Percentiles rank a stretch among this genome's conserved stretches.
Evolutionary conservation across 1,140 invertebrate genomes (phyloP).

Genomic region (Samia ricini): DNA sequence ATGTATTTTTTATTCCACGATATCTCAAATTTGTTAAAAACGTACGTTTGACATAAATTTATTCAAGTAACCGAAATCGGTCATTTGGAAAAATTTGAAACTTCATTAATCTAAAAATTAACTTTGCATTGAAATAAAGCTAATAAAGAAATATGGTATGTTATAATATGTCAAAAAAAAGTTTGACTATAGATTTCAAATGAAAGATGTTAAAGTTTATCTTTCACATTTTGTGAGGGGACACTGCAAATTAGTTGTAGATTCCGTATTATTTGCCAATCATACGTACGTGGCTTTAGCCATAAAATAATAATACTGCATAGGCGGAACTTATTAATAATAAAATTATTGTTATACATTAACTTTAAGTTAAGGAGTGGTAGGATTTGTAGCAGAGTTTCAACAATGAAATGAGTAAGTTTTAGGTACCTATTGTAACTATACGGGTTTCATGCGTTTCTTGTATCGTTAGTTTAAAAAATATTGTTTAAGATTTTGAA

Average conservation of each 20-base stretch:
- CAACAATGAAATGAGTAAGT: background rate
- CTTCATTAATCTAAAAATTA: too few species aligned
- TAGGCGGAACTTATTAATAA: background rate
- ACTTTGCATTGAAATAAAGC: too few species aligned
- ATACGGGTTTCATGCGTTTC: conserved; percentile 62
- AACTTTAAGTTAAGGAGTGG: background rate
- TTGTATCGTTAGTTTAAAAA: conserved; percentile 50
- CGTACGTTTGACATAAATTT: too few species aligned
- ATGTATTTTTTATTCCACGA: too few species aligned
- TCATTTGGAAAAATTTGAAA: too few species aligned
- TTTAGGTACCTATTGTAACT: conserved; percentile 7
- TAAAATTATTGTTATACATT: background rate
- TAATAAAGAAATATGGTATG: too few species aligned
- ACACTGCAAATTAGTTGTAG: background rate
- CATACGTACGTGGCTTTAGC: background rate
- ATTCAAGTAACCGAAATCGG: too few species aligned
- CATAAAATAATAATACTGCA: background rate
- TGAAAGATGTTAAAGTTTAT: too few species aligned
- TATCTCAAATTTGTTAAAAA: too few species aligned
- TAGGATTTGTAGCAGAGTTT: conserved; percentile 5
- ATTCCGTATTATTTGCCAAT: background rate
- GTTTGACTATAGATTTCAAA: too few species aligned
- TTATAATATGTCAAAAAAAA: too few species aligned
- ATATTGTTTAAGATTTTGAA: conserved; percentile 62
- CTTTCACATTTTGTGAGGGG: background rate